A percentile compares a stretch with the other conserved stretches of the same genome.
Evolutionary conservation across 2,113 vertebrate genomes (phyloP).

Genomic region (Sigmodon hispidus): DNA sequence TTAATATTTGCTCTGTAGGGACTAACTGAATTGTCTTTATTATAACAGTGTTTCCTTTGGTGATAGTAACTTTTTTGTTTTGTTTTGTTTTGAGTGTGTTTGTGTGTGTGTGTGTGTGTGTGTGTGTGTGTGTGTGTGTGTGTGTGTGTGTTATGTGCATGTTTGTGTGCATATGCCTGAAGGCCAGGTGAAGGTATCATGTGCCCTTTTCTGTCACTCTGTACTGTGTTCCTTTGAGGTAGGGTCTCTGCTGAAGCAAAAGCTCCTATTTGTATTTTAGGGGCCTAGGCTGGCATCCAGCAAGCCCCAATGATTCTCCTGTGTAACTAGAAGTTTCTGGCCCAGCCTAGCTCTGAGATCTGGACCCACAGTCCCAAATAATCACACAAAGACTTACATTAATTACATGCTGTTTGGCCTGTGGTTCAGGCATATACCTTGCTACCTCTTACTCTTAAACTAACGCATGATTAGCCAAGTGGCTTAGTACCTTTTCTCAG

Average conservation of each 20-base stretch:
- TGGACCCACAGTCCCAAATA: too few relatives aligned
- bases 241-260: background rate
- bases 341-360: too few relatives aligned
- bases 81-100: background rate
- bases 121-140: background rate
- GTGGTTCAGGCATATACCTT: too few relatives aligned
- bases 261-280: background rate
- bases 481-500: too few relatives aligned
- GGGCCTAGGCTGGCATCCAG: background rate
- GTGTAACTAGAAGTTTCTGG: too few relatives aligned
- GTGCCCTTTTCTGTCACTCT: background rate
- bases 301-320: background rate
- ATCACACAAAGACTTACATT: too few relatives aligned
- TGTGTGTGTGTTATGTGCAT: background rate
- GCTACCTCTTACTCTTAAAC: too few relatives aligned
- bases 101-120: background rate
- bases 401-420: too few relatives aligned
- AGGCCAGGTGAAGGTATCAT: background rate
- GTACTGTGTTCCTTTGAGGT: background rate
- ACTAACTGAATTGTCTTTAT: background rate
- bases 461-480: too few relatives aligned
- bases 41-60: slow-evolving; percentile 6
- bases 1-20: background rate
- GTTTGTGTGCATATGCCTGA: background rate
- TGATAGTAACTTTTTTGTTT: background rate